These are phyloP conservation scores for Garrulus glandarius DNA, from an alignment of 2,797 vertebrate genomes.

Conservation along the genomic window DNA sequence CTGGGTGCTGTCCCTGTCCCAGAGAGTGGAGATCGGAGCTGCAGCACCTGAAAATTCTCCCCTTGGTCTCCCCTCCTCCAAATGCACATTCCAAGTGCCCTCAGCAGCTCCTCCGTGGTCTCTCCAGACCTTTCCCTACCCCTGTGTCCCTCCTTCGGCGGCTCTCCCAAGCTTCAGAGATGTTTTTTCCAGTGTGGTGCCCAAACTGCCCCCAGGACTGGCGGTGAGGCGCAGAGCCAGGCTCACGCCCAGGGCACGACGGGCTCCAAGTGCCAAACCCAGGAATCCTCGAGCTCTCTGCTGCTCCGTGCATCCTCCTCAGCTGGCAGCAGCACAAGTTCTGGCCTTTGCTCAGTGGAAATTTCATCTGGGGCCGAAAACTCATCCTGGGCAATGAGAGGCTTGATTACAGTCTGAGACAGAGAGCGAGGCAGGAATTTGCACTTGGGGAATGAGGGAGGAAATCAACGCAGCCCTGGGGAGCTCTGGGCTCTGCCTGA, in stretches of 20 bases:
- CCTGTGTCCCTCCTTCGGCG: not conserved
- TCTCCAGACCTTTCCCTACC: not conserved
- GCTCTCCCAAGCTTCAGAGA: not conserved
- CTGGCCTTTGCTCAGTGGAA: not conserved
- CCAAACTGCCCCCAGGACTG: not conserved
- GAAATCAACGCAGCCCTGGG: not conserved
- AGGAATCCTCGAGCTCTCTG: not conserved
- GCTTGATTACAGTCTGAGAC: not conserved
- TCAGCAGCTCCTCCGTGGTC: not conserved
- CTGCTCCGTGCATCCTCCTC: not conserved
- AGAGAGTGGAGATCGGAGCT: not conserved
- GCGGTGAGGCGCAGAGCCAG: accelerated
- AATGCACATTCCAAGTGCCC: not conserved
- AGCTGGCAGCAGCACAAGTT: not conserved
- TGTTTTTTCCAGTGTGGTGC: not conserved
- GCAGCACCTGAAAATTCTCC: accelerated
- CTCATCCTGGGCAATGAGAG: not conserved
- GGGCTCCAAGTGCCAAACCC: not conserved
- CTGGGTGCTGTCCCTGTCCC: not conserved
- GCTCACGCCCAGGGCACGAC: not conserved
- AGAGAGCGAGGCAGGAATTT: not conserved
- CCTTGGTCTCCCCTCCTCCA: not conserved
- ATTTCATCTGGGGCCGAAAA: not conserved
- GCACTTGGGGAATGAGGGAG: not conserved
- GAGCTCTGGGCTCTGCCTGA: not conserved